Evolutionary conservation across 2,797 vertebrate genomes (phyloP).

Genomic region (Gorsachius magnificus): DNA sequence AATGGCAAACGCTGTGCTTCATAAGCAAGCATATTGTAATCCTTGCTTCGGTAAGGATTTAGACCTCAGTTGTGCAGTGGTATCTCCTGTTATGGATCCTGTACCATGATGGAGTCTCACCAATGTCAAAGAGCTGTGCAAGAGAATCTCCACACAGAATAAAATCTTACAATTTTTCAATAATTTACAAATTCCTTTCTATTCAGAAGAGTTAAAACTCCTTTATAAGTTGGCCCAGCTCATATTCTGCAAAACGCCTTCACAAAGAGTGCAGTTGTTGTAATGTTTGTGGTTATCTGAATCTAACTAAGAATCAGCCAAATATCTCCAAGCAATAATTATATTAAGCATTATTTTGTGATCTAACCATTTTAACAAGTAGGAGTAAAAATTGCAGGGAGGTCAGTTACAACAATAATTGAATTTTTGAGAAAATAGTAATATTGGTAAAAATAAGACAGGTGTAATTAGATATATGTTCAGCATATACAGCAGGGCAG

Average conservation of each 20-base stretch:
- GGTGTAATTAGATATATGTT: background rate
- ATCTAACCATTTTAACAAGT: background rate
- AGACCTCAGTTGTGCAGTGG: background rate
- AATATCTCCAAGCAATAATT: background rate
- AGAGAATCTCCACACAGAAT: background rate
- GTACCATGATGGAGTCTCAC: background rate
- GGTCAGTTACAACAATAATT: background rate
- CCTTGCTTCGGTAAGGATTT: background rate
- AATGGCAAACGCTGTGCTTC: background rate
- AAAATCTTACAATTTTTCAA: background rate
- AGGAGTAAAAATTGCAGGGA: background rate
- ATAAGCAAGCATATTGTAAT: background rate
- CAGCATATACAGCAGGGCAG: background rate
- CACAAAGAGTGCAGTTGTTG: background rate
- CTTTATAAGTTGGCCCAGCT: background rate
- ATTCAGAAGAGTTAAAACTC: background rate
- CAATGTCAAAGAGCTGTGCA: background rate
- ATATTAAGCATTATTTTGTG: background rate
- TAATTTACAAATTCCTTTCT: background rate
- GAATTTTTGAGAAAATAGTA: background rate
- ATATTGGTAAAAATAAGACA: background rate
- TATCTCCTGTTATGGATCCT: background rate
- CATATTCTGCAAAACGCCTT: background rate
- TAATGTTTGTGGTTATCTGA: background rate
- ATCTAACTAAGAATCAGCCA: background rate